These are phyloP conservation scores for Drosophila biarmipes DNA, from an alignment of 1,140 invertebrate species.

Conservation along the genomic window DNA sequence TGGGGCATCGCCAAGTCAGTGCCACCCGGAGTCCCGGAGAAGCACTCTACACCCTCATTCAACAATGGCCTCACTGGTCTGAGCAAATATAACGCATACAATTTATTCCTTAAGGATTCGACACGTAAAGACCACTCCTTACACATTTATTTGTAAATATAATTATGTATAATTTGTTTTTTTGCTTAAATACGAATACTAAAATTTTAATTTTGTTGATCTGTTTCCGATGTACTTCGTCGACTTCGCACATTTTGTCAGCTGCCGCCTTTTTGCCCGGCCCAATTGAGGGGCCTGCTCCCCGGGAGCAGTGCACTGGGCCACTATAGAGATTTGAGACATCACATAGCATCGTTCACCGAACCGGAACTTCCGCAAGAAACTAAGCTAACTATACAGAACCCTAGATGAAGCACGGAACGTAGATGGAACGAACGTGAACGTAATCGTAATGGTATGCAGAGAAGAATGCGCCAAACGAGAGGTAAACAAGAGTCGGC, in stretches of 20 bases:
- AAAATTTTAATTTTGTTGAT: conserved; percentile 86
- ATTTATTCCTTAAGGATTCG: conserved; percentile 52
- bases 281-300: conserved; percentile 36
- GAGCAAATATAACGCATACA: conserved; percentile 5
- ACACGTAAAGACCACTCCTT: conserved; percentile 80
- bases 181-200: conserved; percentile 85
- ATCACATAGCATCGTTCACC: conserved; percentile 79
- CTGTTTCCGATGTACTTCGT: conserved; percentile 62
- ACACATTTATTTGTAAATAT: conserved; percentile 83
- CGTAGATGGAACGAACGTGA: conserved; percentile 58
- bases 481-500: conserved; percentile 58
- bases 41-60: conserved; percentile 86
- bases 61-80: conserved; percentile 87
- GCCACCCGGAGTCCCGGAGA: conserved; percentile 88
- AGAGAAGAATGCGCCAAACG: conserved; percentile 42
- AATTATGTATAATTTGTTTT: conserved; percentile 82
- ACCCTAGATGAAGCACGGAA: conserved; percentile 68
- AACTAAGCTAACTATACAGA: conserved; percentile 79
- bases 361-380: conserved; percentile 66
- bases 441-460: conserved; percentile 58
- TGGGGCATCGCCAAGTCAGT: conserved; percentile 87
- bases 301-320: conserved; percentile 70
- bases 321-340: conserved; percentile 79
- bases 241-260: conserved; percentile 43
- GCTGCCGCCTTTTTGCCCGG: conserved; percentile 18